These are phyloP conservation scores for Apotomis capreana DNA, from an alignment of 2,888 invertebrate genomes.

Conservation along the genomic window DNA sequence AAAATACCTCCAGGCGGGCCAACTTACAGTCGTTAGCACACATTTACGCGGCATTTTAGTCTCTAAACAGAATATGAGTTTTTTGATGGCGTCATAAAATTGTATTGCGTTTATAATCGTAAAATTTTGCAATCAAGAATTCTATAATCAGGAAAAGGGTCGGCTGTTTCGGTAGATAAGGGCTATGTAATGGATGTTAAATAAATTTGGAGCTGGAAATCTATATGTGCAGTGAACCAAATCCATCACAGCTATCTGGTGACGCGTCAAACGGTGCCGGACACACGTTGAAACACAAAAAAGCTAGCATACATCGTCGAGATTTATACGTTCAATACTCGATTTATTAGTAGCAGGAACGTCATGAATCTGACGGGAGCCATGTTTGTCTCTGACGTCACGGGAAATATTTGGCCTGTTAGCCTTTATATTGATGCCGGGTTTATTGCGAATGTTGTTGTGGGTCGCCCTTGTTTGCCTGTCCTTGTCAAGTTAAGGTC, in stretches of 20 bases:
- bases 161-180: conserved; percentile 26
- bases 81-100: conserved; percentile 36
- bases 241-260: conserved; percentile 32
- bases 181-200: conserved; percentile 12
- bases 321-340: conserved; percentile 48
- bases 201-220: conserved; percentile 20
- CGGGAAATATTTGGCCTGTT: conserved; percentile 48
- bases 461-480: conserved; percentile 15
- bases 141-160: conserved; percentile 31
- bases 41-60: conserved; percentile 15
- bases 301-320: conserved; percentile 48
- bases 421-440: conserved; percentile 43
- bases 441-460: conserved; percentile 45
- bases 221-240: conserved; percentile 24
- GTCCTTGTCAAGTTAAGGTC: conserved; percentile 21
- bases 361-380: conserved; percentile 46
- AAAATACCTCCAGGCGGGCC: conserved; percentile 5
- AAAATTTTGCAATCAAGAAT: conserved; percentile 34
- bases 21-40: conserved; percentile 1
- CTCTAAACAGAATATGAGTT: conserved; percentile 30
- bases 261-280: conserved; percentile 44
- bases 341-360: conserved; percentile 48
- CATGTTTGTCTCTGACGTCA: conserved; percentile 48
- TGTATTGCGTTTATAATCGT: conserved; percentile 39
- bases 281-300: conserved; percentile 46